Percentiles rank a stretch among this genome's conserved stretches.
Evolutionary conservation across 2,113 vertebrate genomes (phyloP).

Genomic region (Mustela lutreola): DNA sequence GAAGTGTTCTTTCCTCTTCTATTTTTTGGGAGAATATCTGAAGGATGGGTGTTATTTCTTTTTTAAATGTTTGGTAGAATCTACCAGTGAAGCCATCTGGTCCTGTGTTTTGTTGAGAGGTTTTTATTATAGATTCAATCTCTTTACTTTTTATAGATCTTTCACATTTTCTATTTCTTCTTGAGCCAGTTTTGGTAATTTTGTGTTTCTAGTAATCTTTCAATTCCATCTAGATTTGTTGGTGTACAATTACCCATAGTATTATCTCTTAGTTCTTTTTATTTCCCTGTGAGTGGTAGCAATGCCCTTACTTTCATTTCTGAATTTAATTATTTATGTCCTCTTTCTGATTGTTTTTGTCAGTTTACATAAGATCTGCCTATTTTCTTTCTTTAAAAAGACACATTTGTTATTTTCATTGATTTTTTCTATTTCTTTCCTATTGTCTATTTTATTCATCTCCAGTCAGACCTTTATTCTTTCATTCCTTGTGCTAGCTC

Average conservation of each 20-base stretch:
- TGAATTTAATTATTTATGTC: background rate
- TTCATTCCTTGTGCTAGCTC: background rate
- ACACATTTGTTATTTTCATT: background rate
- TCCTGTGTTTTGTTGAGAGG: conserved; percentile 7
- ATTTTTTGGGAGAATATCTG: background rate
- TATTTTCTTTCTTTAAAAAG: background rate
- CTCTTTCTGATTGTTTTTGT: background rate
- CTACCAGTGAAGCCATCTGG: background rate
- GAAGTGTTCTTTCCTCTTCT: background rate
- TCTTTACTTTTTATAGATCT: conserved; percentile 1
- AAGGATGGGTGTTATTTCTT: background rate
- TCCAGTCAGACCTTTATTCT: background rate
- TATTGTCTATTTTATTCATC: background rate
- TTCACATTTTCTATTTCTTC: background rate
- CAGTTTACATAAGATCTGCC: background rate
- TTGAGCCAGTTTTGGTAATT: background rate
- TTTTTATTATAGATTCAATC: background rate
- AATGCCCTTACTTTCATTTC: background rate
- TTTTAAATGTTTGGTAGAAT: background rate
- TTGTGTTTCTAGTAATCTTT: background rate
- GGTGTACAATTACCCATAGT: background rate
- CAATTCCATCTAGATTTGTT: background rate
- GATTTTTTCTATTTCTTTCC: background rate
- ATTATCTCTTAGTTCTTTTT: background rate
- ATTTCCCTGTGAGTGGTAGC: background rate